Conservation (phyloP, 2,888 invertebrate genomes). For the Chalcis sispes region DNA sequence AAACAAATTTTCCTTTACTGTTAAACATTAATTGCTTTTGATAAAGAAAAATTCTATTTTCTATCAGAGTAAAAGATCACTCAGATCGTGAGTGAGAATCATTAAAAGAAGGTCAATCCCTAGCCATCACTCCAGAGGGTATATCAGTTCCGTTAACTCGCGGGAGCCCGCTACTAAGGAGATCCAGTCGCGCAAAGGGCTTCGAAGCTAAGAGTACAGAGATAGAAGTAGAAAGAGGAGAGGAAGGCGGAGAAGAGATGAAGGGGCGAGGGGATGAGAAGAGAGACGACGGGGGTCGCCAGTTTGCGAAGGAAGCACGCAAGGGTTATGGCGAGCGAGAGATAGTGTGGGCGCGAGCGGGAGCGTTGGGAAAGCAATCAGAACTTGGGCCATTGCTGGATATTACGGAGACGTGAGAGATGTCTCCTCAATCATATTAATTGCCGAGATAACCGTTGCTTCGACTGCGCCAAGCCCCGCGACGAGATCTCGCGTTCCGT, state of each 20-base stretch:
- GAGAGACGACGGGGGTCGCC: constrained; percentile 14
- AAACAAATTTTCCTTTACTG: no score
- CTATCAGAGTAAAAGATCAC: no score
- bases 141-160: constrained; percentile 15
- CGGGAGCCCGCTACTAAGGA: constrained; percentile 1
- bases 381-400: constrained; percentile 76
- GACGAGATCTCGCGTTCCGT: constrained; percentile 6
- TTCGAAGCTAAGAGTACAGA: neutral
- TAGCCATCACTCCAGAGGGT: neutral
- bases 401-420: constrained; percentile 76
- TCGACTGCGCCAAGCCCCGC: constrained; percentile 34
- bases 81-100: neutral
- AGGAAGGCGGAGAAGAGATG: neutral
- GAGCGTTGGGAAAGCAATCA: constrained; percentile 74
- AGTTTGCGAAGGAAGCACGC: neutral
- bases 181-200: constrained; percentile 10
- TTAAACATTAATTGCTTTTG: no score
- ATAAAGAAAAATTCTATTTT: no score
- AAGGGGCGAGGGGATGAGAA: neutral
- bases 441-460: constrained; percentile 72
- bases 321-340: constrained; percentile 56
- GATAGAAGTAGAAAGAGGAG: constrained; percentile 29
- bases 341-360: constrained; percentile 23
- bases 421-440: constrained; percentile 76
- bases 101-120: constrained; percentile 34